Percentiles rank a stretch among this genome's conserved stretches.
Conservation (phyloP, 1,140 invertebrate species). For the Bombus fervidus region DNA sequence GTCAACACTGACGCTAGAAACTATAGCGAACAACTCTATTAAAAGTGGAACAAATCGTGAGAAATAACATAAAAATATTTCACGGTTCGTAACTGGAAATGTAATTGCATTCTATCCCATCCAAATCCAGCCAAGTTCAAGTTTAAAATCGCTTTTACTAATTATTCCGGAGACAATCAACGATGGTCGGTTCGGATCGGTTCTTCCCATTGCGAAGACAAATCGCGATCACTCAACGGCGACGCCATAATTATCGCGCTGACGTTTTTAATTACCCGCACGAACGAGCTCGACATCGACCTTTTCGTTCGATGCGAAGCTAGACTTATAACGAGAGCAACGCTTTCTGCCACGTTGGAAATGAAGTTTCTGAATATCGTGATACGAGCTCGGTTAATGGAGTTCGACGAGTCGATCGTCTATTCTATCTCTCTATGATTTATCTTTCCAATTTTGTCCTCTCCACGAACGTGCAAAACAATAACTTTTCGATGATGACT, state of each 20-base stretch:
- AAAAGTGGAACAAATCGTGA: background rate
- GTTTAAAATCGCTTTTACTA: background rate
- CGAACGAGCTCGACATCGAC: conserved; percentile 42
- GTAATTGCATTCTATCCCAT: background rate
- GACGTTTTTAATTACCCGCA: conserved; percentile 63
- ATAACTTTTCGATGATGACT: too few relatives aligned
- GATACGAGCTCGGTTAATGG: conserved; percentile 41
- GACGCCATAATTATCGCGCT: conserved; percentile 48
- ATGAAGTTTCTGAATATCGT: conserved; percentile 23
- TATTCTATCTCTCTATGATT: too few relatives aligned
- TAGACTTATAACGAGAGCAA: conserved; percentile 49
- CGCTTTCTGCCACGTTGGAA: conserved; percentile 27
- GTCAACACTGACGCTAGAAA: too few relatives aligned
- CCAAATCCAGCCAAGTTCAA: background rate
- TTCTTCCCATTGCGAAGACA: conserved; percentile 14
- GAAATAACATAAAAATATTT: background rate
- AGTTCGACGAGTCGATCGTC: conserved; percentile 6
- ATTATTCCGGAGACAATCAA: background rate
- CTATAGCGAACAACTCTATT: too few relatives aligned
- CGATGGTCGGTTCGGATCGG: background rate
- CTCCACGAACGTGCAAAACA: too few relatives aligned
- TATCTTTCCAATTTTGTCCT: too few relatives aligned
- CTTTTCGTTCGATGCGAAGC: conserved; percentile 35
- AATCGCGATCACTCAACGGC: conserved; percentile 34
- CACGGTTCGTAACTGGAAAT: too few relatives aligned